Evolutionary conservation across 1,140 invertebrate species (phyloP).

Genomic region (Caerostris darwini): DNA sequence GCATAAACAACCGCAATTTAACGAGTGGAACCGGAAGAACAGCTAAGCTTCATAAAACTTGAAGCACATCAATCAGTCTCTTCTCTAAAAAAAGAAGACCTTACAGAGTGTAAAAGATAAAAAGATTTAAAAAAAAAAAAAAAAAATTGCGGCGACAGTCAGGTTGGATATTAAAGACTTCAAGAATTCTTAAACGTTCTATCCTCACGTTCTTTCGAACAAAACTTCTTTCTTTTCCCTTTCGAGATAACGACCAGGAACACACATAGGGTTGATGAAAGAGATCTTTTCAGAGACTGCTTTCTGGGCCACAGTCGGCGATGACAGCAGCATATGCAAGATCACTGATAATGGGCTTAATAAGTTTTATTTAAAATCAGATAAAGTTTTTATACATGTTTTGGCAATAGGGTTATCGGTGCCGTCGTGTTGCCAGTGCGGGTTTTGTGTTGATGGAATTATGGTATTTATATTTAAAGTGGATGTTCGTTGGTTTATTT

Average conservation of each 20-base stretch:
- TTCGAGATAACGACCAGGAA: background rate
- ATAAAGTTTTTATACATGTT: background rate
- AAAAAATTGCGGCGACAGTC: background rate
- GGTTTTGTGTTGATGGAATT: background rate
- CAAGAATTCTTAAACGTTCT: constrained; percentile 15
- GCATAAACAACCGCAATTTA: background rate
- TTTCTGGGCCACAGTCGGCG: background rate
- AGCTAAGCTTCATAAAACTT: background rate
- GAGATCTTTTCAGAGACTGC: background rate
- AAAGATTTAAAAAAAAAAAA: background rate
- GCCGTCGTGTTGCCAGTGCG: background rate
- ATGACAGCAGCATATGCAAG: constrained; percentile 18
- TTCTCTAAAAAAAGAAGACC: background rate
- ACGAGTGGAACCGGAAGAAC: background rate
- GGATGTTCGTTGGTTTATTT: background rate
- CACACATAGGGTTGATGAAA: background rate
- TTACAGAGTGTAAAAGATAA: too few relatives aligned
- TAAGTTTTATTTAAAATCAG: constrained; percentile 20
- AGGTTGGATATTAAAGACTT: constrained; percentile 13
- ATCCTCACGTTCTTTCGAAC: background rate
- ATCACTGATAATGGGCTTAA: background rate
- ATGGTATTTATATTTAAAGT: background rate
- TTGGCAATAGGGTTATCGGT: background rate
- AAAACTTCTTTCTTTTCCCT: background rate
- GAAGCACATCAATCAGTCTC: constrained; percentile 2